Conservation (phyloP, 1,140 invertebrate species). For the Drosophila simulans region DNA sequence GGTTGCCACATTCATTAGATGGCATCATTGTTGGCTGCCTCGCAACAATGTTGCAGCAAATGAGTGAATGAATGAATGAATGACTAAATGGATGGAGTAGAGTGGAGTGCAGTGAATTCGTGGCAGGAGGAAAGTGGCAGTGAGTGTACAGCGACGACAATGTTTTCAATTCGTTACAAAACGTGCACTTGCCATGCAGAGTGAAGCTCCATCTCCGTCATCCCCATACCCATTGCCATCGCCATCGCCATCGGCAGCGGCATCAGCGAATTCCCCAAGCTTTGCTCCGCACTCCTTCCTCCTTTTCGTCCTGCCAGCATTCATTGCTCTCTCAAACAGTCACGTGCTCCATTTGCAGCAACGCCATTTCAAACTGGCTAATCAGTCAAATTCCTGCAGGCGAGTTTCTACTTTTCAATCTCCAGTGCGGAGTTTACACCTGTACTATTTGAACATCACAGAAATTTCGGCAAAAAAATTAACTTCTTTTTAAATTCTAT, state of each 20-base stretch:
- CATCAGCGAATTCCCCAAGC: constrained; percentile 35
- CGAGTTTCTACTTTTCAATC: constrained; percentile 20
- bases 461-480: neutral
- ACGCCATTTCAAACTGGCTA: constrained; percentile 73
- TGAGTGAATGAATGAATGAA: constrained; percentile 63
- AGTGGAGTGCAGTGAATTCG: constrained; percentile 2
- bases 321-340: constrained; percentile 18
- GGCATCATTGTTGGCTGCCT: constrained; percentile 53
- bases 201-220: constrained; percentile 13
- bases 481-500: neutral
- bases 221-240: neutral
- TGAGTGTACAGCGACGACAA: constrained; percentile 55
- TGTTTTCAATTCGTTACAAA: constrained; percentile 69
- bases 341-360: constrained; percentile 74
- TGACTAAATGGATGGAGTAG: constrained; percentile 15
- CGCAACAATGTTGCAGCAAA: constrained; percentile 74
- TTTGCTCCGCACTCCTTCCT: constrained; percentile 2
- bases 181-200: constrained; percentile 53
- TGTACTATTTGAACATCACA: too few relatives aligned
- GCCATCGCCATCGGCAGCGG: constrained; percentile 1
- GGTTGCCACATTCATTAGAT: constrained; percentile 76
- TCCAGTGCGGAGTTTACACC: constrained; percentile 3
- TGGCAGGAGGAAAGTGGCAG: constrained; percentile 9
- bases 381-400: constrained; percentile 74
- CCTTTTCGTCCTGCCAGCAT: neutral